Evolutionary conservation across 2,113 vertebrate species (phyloP).

Genomic region (Silurus glanis): DNA sequence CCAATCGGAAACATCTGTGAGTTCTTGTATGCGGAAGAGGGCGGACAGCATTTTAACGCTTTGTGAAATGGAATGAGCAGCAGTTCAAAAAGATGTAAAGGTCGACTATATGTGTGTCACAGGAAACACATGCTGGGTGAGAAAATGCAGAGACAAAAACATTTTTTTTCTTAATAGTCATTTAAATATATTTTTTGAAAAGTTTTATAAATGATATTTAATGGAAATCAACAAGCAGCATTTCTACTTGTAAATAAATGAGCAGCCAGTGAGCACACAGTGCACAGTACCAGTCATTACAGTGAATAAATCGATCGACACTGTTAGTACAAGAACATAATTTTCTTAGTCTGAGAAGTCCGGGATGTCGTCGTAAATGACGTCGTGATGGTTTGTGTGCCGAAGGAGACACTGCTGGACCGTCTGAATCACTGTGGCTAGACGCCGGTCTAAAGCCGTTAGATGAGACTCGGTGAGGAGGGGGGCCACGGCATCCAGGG

Average conservation of each 20-base stretch:
- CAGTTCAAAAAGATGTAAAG: no score
- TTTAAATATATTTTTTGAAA: no score
- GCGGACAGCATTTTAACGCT: no score
- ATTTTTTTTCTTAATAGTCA: no score
- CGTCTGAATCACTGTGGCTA: constrained; percentile 60
- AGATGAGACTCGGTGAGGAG: constrained; percentile 76
- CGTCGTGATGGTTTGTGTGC: constrained; percentile 43
- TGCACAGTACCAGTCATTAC: background rate
- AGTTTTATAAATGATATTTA: background rate
- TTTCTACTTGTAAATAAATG: background rate
- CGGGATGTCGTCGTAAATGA: constrained; percentile 64
- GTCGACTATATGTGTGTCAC: no score
- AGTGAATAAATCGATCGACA: background rate
- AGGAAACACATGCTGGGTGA: no score
- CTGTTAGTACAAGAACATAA: background rate
- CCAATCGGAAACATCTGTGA: background rate
- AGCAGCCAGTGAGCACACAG: background rate
- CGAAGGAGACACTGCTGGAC: constrained; percentile 59
- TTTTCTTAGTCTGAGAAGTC: constrained; percentile 13
- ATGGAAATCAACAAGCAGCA: background rate
- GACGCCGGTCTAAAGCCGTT: constrained; percentile 67
- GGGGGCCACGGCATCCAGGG: constrained; percentile 62
- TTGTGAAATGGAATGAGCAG: no score
- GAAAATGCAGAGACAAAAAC: background rate
- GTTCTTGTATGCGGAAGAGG: background rate